Evolutionary conservation across 2,888 invertebrate genomes (phyloP), one percentile per base, ranked within the genome.

Genomic region (Branchinecta sandiegonensis): DNA sequence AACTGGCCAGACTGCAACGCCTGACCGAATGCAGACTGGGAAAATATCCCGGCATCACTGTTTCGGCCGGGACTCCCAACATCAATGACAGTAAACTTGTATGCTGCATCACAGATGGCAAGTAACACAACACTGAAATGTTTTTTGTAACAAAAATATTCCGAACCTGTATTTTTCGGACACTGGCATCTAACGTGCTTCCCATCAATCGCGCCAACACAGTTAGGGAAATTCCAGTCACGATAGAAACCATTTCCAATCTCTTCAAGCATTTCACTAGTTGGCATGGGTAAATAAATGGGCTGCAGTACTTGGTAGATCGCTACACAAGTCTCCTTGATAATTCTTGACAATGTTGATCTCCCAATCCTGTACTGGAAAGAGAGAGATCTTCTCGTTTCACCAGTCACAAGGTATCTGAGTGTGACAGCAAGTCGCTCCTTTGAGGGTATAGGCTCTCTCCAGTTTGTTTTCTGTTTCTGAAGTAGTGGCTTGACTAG

Each of bases 191-290:
- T 66, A 17, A 73, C 66, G 68, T 73, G 73, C 65, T 74, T 68
- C 8, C 71, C 74, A 47, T 73, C 73, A 4, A 73, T 66, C 11
- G 71, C 72, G 2, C 72, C 72, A 63, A 69, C 23, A 56, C 71
- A 71, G 69, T 74, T 73, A 8, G 70, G 74, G 67, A 73, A 74
- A 47, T 74, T 70, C 71, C 73, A 74, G 17, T 48, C 17, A 17
- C 37, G 66, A 13, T 64, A 46, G 65, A 73, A 72, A 0, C 68
- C 70, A 13, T 66, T 50, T 11, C 70, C 70, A 13, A 67, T 70
- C 17, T 67, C 11, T n/a, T 46, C 23, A n/a, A 67, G 37, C 10
- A 14, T 13, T 66, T 67, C 65, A 2, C 63, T 2, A n/a, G 12
- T 64, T 11, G 67, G 67, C 14, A 17, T 46, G 10, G 65, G 67